Percentiles rank a stretch among this genome's conserved stretches.
These are phyloP conservation scores for Heterocephalus glaber DNA, from an alignment of 2,113 vertebrate species.

Conservation along the genomic window DNA sequence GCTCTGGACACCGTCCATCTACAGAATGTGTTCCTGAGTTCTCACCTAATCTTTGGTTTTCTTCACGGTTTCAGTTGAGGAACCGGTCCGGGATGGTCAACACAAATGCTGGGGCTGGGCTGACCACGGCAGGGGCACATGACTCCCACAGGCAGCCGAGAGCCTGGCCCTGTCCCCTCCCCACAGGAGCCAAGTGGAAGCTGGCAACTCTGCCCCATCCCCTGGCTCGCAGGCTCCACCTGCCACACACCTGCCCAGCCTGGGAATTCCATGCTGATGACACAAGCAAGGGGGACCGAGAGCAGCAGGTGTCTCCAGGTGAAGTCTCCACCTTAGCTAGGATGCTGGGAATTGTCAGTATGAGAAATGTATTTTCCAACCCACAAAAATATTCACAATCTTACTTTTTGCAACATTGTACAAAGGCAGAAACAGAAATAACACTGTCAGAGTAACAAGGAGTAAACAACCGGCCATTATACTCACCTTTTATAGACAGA, in stretches of 20 bases:
- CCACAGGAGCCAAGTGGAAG: background rate
- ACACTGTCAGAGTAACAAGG: slow-evolving; percentile 6
- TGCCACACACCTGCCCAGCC: background rate
- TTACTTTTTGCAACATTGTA: background rate
- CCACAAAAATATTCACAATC: slow-evolving; percentile 12
- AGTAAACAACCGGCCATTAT: slow-evolving; percentile 61
- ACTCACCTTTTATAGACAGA: slow-evolving; percentile 58
- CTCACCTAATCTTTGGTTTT: background rate
- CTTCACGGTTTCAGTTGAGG: background rate
- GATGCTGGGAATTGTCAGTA: background rate
- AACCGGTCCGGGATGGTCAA: background rate
- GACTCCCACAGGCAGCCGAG: background rate
- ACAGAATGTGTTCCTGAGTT: background rate
- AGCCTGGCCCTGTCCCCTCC: background rate
- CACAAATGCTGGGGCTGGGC: background rate
- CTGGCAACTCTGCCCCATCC: background rate
- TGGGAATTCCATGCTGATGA: background rate
- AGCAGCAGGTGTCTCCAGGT: background rate
- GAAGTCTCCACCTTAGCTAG: background rate
- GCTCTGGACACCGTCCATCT: background rate
- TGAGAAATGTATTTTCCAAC: background rate
- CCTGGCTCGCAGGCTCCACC: background rate
- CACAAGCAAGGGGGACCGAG: background rate
- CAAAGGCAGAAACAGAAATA: slow-evolving; percentile 33
- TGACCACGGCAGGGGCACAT: background rate